Evolutionary conservation across 2,113 vertebrate species (phyloP), one percentile per base, ranked within the genome.

Genomic region (Leptobrachium ailaonicum): DNA sequence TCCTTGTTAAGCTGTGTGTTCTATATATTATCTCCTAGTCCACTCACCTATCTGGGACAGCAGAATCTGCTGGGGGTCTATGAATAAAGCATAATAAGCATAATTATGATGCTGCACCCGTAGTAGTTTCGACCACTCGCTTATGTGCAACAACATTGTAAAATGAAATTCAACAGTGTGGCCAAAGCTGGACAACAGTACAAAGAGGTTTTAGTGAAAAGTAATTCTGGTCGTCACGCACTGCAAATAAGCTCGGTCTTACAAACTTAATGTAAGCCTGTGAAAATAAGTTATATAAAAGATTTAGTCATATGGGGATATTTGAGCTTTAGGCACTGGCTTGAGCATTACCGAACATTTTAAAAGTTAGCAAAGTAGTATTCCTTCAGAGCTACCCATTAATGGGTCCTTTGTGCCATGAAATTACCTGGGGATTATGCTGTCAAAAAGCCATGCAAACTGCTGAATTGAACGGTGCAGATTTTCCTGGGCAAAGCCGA

Each of bases 401-500:
- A 76, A 43, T 68, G 63, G 12, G 40, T 68, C 50, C 64, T 56
- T 40, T 67, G 50, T 76, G 47, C 45, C 64, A 68, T 68, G 32
- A 76, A 68, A 76, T 76, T 69, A 69, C 8, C 50, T 69, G 5
- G 64, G 66, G 66, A 69, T 58, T 76, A 76, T 32, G 14, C 14
- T 69, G 75, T 68, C 60, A 64, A 75, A 47, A 60, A 63, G 58
- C n/a, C 44, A 66, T 64, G 66, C 50, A 68, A 77, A 58, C 64
- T 63, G 75, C 75, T 69, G 53, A 58, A 77, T 68, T 77, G 41
- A 13, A 58, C 14, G 68, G 50, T 13, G 2, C 64, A 68, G 50
- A 58, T 69, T 76, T 76, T 47, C 69, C 64, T 56, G 20, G 53
- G 66, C 68, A 69, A 43, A 68, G 75, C 75, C 56, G 63, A 76